Percentiles rank a stretch among this genome's conserved stretches.
Conservation (phyloP, 2,113 vertebrate species). For the Calyptomena viridis region DNA sequence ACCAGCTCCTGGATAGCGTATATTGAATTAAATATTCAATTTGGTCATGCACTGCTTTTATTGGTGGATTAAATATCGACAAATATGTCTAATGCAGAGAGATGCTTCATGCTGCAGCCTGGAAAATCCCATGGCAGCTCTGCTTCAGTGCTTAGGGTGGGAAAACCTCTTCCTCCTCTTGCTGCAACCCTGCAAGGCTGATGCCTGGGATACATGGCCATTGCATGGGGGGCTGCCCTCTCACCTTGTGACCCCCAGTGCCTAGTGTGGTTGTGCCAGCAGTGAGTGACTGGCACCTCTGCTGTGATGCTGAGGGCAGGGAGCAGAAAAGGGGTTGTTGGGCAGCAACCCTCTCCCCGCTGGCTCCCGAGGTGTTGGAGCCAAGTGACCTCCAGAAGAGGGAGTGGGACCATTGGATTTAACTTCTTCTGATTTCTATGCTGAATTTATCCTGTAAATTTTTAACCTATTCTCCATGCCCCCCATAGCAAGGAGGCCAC, state of each 20-base stretch:
- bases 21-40: conserved; percentile 25
- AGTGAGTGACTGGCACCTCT: background rate
- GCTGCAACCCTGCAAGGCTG: background rate
- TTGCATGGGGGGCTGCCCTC: background rate
- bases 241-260: background rate
- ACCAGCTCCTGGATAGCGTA: background rate
- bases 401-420: background rate
- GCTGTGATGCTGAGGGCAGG: background rate
- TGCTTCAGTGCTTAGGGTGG: background rate
- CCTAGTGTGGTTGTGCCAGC: background rate
- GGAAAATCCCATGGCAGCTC: background rate
- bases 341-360: background rate
- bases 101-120: background rate
- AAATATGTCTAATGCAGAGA: background rate
- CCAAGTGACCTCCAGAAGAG: background rate
- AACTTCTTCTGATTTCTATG: background rate
- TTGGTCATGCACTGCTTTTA: conserved; percentile 1
- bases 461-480: background rate
- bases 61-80: background rate
- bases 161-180: background rate
- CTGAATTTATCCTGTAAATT: background rate
- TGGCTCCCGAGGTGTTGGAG: background rate
- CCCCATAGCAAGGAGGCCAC: background rate
- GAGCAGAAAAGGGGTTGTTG: background rate
- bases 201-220: fast-evolving